These are phyloP conservation scores for Empidonax alnorum DNA, from an alignment of 2,113 vertebrate species.

Conservation along the genomic window DNA sequence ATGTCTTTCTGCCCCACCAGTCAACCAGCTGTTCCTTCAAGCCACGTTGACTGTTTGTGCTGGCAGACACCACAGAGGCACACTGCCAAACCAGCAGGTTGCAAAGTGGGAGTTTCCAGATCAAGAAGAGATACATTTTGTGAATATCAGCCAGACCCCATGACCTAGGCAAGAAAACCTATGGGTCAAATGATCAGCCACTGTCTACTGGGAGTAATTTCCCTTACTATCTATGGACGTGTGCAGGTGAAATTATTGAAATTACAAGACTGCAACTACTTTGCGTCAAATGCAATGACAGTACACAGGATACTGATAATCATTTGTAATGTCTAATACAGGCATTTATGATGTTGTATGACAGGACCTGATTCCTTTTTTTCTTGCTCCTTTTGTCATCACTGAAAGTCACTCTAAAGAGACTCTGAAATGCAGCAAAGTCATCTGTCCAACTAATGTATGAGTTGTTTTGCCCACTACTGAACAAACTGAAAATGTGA, in stretches of 20 bases:
- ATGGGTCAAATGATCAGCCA: not conserved
- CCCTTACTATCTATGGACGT: not conserved
- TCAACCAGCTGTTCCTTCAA: not conserved
- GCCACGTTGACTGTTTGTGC: not conserved
- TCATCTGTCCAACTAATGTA: not conserved
- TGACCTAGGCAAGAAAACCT: not conserved
- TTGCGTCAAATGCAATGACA: not conserved
- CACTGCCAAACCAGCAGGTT: not conserved
- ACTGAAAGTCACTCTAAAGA: not conserved
- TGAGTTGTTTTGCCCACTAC: not conserved
- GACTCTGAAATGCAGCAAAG: not conserved
- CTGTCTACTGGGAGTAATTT: not conserved
- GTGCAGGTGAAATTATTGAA: not conserved
- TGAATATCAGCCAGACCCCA: not conserved
- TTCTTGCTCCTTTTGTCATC: not conserved
- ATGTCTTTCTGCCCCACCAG: not conserved
- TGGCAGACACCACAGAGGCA: not conserved
- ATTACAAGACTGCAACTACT: not conserved
- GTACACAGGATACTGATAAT: rapidly evolving
- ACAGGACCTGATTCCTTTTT: not conserved
- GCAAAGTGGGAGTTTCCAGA: not conserved
- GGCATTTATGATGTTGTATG: not conserved
- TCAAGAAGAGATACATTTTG: not conserved
- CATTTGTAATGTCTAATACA: not conserved
- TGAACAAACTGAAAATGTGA: not conserved